Conservation (phyloP, 2,888 invertebrate genomes). For the Habrosyne pyritoides region DNA sequence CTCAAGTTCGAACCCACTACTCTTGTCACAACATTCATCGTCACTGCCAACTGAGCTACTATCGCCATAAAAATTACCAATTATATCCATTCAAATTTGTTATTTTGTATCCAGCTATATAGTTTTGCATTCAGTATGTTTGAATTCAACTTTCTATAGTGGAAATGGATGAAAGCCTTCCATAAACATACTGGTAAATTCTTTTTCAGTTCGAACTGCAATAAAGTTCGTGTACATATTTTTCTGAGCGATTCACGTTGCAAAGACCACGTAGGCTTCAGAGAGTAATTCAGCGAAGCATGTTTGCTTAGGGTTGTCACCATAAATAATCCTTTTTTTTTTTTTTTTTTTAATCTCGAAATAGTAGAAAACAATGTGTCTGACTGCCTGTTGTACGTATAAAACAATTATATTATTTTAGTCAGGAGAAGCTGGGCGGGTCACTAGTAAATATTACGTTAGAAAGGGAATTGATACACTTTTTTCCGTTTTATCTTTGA, state of each 20-base stretch:
- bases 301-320: constrained; percentile 14
- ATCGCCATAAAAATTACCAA: too few relatives aligned
- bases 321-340: not conserved
- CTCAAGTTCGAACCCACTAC: too few relatives aligned
- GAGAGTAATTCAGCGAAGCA: constrained; percentile 13
- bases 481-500: too few relatives aligned
- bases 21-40: too few relatives aligned
- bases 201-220: constrained; percentile 9
- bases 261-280: constrained; percentile 12
- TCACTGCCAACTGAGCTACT: too few relatives aligned
- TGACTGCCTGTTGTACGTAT: too few relatives aligned
- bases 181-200: constrained; percentile 1
- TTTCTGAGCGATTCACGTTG: constrained; percentile 18
- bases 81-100: constrained; percentile 12
- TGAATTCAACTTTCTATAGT: not conserved
- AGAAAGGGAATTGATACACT: too few relatives aligned
- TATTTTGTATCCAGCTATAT: constrained; percentile 12
- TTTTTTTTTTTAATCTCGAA: too few relatives aligned
- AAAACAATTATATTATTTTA: too few relatives aligned
- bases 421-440: too few relatives aligned
- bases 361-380: too few relatives aligned
- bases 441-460: too few relatives aligned
- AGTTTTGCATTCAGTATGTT: constrained; percentile 9
- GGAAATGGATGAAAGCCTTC: constrained; percentile 2
- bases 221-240: constrained; percentile 21